Base-by-base conservation (phyloP, 1,140 invertebrate genomes). In the Harpegnathos saltator region DNA sequence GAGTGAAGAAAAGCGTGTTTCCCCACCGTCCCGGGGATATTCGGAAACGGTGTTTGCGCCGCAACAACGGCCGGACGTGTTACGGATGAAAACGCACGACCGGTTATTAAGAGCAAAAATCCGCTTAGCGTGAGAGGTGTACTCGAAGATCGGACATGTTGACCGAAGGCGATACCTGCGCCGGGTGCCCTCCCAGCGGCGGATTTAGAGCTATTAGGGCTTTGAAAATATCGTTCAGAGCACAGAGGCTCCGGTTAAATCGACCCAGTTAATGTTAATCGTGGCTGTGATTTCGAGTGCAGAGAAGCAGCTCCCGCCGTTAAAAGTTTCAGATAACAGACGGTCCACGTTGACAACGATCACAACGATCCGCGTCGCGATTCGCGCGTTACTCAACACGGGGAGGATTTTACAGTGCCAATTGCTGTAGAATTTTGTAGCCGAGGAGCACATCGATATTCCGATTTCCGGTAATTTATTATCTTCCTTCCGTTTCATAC, bases 21-120 rank as follows among this genome's bases (percentile, higher is more conserved):
- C 65, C 61, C 52, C 44, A 72, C 58, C 52, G 86, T 66, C 83
- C 1, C 5, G 71, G 61, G 85, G 69, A 85, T 86, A 87, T 87
- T 87, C 83, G 81, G 85, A 62, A 62, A 61, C 72, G 72, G 82
- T 63, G 84, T 72, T 81, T 69, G 84, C 69, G 50, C 48, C 50
- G 19, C 72, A 83, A 87, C 85, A 87, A 87, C 78, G 56, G 82
- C 59, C 22, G 66, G 50, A 56, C 63, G 50, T 44, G 33, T 50
- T 38, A 58, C 52, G 84, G 29, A 63, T 82, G 38, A 44, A 82
- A 82, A 83, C 72, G 81, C 50, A 61, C 72, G 84, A 44, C 69
- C 54, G 72, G 44, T 80, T 87, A 66, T 87, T 88, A 88, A 85
- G 59, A 71, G 56, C 7, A 80, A 82, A 85, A 88, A 88, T 88